A percentile compares a stretch with the other conserved stretches of the same genome.
phyloP scores from a whole-genome alignment of 2,797 vertebrate genomes.

The Antrozous pallidus region DNA sequence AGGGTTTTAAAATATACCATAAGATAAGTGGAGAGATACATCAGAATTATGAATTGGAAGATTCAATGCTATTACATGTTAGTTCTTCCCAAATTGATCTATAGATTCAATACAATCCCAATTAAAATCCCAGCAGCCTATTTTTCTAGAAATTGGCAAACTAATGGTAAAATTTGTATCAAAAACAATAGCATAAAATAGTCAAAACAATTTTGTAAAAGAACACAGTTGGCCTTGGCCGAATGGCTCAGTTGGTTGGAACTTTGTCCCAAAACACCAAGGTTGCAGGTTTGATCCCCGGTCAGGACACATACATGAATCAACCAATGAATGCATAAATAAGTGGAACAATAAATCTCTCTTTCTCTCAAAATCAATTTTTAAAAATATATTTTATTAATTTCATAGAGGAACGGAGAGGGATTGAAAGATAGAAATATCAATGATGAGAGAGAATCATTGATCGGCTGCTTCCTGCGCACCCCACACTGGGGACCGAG shows the following conservation, averaged over 20 bases:
- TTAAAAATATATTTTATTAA: not conserved
- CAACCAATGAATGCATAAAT: not conserved
- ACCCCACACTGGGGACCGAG: too few species aligned
- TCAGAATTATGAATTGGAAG: not conserved
- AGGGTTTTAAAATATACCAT: not conserved
- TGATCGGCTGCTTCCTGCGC: too few species aligned
- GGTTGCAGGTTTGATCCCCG: not conserved
- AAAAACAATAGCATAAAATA: conserved; percentile 27
- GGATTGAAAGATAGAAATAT: too few species aligned
- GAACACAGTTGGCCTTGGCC: not conserved
- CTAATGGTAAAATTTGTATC: not conserved
- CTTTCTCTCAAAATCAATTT: not conserved
- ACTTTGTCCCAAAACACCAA: not conserved
- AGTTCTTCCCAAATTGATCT: not conserved
- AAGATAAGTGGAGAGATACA: not conserved
- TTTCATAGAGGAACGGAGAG: too few species aligned
- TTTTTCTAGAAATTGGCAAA: conserved; percentile 10
- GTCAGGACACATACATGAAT: not conserved
- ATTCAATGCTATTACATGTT: not conserved
- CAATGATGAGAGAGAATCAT: too few species aligned
- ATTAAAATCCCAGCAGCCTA: not conserved
- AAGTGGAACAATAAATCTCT: not conserved
- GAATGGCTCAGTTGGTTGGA: not conserved
- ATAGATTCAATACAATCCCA: not conserved
- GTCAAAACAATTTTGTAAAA: conserved; percentile 1